A percentile compares a stretch with the other conserved stretches of the same genome.
Evolutionary conservation across 2,888 invertebrate species (phyloP).

Genomic region (Ennomos erosarius): DNA sequence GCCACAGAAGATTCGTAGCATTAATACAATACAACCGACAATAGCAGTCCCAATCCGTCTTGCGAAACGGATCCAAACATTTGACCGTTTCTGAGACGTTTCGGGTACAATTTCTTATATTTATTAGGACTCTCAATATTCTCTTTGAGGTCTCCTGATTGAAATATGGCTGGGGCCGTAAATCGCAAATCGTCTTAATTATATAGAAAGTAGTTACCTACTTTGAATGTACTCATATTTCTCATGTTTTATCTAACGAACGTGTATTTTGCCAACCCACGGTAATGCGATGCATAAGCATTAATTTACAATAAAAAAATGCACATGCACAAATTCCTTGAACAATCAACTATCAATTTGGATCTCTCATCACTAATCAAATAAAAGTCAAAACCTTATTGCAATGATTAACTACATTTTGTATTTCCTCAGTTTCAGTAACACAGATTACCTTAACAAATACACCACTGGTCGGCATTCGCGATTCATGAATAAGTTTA

Average conservation of each 20-base stretch:
- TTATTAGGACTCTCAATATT: slow-evolving; percentile 12
- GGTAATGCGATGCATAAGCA: too few relatives aligned
- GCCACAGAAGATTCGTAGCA: slow-evolving; percentile 19
- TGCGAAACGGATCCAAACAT: slow-evolving; percentile 13
- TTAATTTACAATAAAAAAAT: too few relatives aligned
- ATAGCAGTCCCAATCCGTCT: slow-evolving; percentile 19
- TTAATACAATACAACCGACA: slow-evolving; percentile 20
- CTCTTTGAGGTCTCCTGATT: slow-evolving; percentile 13
- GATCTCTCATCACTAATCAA: too few relatives aligned
- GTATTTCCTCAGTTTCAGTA: too few relatives aligned
- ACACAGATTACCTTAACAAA: not conserved
- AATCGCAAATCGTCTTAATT: not conserved
- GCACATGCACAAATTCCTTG: too few relatives aligned
- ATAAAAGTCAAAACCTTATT: too few relatives aligned
- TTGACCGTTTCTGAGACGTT: slow-evolving; percentile 15
- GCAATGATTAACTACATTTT: too few relatives aligned
- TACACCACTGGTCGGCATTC: slow-evolving; percentile 7
- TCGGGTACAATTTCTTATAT: slow-evolving; percentile 15
- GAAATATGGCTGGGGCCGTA: slow-evolving; percentile 9
- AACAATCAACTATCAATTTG: too few relatives aligned
- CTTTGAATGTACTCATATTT: too few relatives aligned
- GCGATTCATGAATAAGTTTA: slow-evolving; percentile 57
- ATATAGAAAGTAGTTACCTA: not conserved
- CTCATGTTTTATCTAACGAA: too few relatives aligned
- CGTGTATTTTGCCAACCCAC: too few relatives aligned